Evolutionary conservation across 2,888 invertebrate species (phyloP), one percentile per base, ranked within the genome.

Genomic region (Cordilura impudica): DNA sequence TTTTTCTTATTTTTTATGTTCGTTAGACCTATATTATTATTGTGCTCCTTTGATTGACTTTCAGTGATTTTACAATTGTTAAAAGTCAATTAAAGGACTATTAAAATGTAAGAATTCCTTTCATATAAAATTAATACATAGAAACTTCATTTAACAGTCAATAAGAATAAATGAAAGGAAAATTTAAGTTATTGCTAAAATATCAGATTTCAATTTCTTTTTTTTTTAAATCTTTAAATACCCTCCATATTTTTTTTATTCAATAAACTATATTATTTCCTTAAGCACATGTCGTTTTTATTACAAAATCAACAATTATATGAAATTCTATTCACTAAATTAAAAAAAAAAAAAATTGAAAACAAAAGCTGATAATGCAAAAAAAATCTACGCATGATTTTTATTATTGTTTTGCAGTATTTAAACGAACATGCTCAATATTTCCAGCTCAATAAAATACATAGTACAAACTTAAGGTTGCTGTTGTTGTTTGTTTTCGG

Each of bases 261-360:
- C 7, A 21, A n/a, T n/a, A 12, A 39, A 39, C 2, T 51, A 14
- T 26, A 7, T 23, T 26, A 43, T 19, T 60, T 56, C n/a, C 21
- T 63, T 7, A 23, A 45, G 80, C 76, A 81, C 75, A 80, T 80
- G 81, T 58, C 78, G 66, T 72, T 78, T 74, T 81, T 73, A 69
- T 56, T 53, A 78, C 63, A 73, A 81, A 80, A 81, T 78, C 73
- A 66, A 72, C 63, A 75, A 29, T n/a, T 45, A 63, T 72, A 23
- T 18, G 45, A 45, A 69, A 54, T 51, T 58, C 43, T 35, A 70
- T 31, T 65, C 43, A 16, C 10, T 39, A 26, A 16, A 21, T 19
- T 21, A 49, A 21, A 16, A 51, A 65, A 47, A 18, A 43, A 49
- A 47, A 21, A 23, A 31, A 54, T 18, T 51, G 45, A 75, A 71